A percentile compares a stretch with the other conserved stretches of the same genome.
Conservation (phyloP, 2,888 invertebrate species). For the Amiota communis region DNA sequence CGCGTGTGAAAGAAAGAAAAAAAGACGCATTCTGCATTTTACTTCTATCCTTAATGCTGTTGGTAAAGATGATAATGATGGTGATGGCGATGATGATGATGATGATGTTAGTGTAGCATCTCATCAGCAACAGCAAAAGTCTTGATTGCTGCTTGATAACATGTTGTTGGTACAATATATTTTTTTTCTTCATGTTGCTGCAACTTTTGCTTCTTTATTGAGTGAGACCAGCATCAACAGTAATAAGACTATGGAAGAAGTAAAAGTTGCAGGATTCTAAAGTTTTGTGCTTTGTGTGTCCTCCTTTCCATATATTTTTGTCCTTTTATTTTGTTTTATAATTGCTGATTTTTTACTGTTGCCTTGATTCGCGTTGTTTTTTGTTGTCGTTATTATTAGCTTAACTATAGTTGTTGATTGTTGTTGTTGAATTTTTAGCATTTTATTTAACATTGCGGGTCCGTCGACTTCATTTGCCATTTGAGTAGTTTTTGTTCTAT, state of each 20-base stretch:
- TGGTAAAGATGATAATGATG: neutral
- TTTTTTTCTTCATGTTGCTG: neutral
- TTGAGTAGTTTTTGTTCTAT: neutral
- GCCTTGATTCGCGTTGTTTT: conserved; percentile 49
- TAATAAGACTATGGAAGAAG: too few relatives aligned
- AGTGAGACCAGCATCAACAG: conserved; percentile 50
- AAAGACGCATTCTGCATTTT: too few relatives aligned
- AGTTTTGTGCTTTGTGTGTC: neutral
- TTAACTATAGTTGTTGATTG: conserved; percentile 23
- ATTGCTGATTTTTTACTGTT: conserved; percentile 34
- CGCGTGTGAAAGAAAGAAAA: too few relatives aligned
- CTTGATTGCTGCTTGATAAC: neutral
- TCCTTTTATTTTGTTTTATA: neutral
- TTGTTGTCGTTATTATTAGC: conserved; percentile 31
- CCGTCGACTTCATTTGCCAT: conserved; percentile 9
- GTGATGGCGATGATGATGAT: neutral
- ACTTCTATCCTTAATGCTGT: too few relatives aligned
- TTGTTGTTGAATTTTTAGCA: conserved; percentile 13
- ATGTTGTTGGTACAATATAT: neutral
- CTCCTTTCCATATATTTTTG: neutral
- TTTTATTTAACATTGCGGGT: neutral
- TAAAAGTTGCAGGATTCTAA: too few relatives aligned
- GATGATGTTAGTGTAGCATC: neutral
- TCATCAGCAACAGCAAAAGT: conserved; percentile 11
- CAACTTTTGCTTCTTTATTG: neutral